Evolutionary conservation across 2,113 vertebrate species (phyloP), one percentile per base, ranked within the genome.

Genomic region (Bothrops jararaca): DNA sequence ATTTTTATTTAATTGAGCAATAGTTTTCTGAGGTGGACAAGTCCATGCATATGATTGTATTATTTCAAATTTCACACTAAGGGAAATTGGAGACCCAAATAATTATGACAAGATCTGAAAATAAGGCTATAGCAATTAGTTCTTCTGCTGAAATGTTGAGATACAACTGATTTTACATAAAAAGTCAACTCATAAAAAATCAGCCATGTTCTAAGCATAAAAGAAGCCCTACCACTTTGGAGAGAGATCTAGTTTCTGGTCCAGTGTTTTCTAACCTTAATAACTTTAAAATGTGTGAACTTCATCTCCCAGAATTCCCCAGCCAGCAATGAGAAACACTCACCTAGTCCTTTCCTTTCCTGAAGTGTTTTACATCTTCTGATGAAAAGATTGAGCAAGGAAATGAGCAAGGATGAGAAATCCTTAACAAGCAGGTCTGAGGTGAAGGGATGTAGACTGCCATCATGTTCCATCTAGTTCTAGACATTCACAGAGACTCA

Each of bases 371-470:
- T 53, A 88, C 92, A 96, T 88, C 92, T 94, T 97, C 96, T 97
- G 97, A 97, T 96, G 96, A 96, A 52, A 90, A 45, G 18, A 53
- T n/a, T 50, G 34, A 93, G 94, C 57, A 95, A 85, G 56, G 24
- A 90, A 39, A 26, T 88, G 92, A 92, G 94, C 95, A 95, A 96
- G 96, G 95, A 95, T 95, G 93, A 96, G 74, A 96, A 96, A 97
- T 97, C 90, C 93, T 92, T 95, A n/a, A 94, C 94, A 94, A 95
- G 95, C 90, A 93, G 95, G 96, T 94, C 94, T 94, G 97, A 54
- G 29, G 26, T 50, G 48, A 86, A 42, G 26, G 97, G 97, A 97
- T 97, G 97, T 97, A 97, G 96, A 93, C 95, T 98, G 95, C 97
- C 96, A 97, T 97, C 93, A 80, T 95, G 96, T 97, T 97, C 95